phyloP scores from a whole-genome alignment of 1,140 invertebrate species.

The Drosophila ogumai region DNA sequence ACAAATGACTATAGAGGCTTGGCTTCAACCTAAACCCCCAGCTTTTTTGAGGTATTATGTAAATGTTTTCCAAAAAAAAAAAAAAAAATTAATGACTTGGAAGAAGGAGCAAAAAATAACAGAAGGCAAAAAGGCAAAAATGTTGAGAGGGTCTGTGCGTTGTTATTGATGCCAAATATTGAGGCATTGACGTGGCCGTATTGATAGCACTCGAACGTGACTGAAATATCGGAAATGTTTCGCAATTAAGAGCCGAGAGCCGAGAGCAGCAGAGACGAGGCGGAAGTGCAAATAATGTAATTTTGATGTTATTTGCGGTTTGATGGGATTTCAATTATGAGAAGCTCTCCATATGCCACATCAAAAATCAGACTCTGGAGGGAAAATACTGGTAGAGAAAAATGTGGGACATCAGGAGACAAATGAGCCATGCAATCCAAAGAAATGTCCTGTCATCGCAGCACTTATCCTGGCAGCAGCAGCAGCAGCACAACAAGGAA shows the following conservation, averaged over 20 bases:
- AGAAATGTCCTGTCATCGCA: slow-evolving; percentile 50
- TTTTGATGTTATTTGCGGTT: slow-evolving; percentile 66
- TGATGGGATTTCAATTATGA: slow-evolving; percentile 62
- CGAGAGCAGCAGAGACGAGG: background rate
- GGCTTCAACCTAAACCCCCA: background rate
- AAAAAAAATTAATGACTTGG: slow-evolving; percentile 77
- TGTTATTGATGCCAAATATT: slow-evolving; percentile 31
- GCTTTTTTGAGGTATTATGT: slow-evolving; percentile 34
- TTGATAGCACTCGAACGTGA: slow-evolving; percentile 76
- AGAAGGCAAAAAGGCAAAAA: slow-evolving; percentile 4
- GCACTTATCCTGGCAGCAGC: slow-evolving; percentile 33
- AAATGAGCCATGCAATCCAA: slow-evolving; percentile 46
- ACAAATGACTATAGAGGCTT: slow-evolving; percentile 36
- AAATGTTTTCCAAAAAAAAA: slow-evolving; percentile 24
- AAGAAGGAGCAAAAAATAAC: slow-evolving; percentile 19
- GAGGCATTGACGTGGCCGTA: slow-evolving; percentile 60
- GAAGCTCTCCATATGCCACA: slow-evolving; percentile 40
- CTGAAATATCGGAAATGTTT: slow-evolving; percentile 75
- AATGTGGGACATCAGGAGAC: slow-evolving; percentile 20
- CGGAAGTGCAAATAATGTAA: slow-evolving; percentile 62
- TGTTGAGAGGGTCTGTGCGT: slow-evolving; percentile 25
- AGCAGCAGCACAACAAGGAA: slow-evolving; percentile 5
- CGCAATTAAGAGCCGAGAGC: slow-evolving; percentile 22
- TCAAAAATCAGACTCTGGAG: background rate
- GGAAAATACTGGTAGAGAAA: background rate